Base-by-base conservation (phyloP, 2,797 vertebrate species). In the Ceyx erithaca region DNA sequence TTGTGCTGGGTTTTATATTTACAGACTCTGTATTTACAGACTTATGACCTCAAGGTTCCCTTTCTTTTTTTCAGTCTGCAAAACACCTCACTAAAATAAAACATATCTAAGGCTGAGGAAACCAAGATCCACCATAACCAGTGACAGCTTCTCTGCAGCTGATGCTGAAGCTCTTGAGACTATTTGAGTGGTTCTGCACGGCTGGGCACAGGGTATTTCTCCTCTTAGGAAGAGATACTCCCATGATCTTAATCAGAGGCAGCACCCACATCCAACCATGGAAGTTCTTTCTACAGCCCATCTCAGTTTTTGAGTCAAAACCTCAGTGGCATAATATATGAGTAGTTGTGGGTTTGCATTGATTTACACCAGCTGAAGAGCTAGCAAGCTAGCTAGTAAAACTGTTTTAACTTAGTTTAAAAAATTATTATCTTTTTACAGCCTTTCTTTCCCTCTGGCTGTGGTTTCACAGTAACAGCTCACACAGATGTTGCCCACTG, bases 321-420 rank as follows among this genome's bases (percentile, higher is more conserved):
- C 18, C 62, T 81, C 73, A 70, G 55, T 35, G 20, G 77, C 41
- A 31, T 40, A 72, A 85, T n/a, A 37, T 17, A 62, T 0, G 8
- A 45, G 14, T 1, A 63, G 43, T 30, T 0, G 0, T 26, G 62
- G 54, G 5, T 49, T 87, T 85, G 25, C 23, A 63, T 59, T 77
- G 41, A 88, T 90, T 88, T 58, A 73, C 21, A 81, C 40, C 67
- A 88, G 43, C 59, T 90, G 87, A 76, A 76, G 72, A 73, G 49
- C 58, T 59, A 43, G 37, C 25, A 73, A 91, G 46, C 21, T 35
- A 70, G 31, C 64, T 35, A 73, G 51, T n/a, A 84, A 82, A 85
- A 63, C 61, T 63, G 31, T 41, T 93, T 87, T 52, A 91, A 45
- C 59, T 76, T 72, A 59, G 35, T 52, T 41, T 15, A 15, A 85